Base-by-base conservation (phyloP, 2,113 vertebrate genomes). In the Proteles cristata region DNA sequence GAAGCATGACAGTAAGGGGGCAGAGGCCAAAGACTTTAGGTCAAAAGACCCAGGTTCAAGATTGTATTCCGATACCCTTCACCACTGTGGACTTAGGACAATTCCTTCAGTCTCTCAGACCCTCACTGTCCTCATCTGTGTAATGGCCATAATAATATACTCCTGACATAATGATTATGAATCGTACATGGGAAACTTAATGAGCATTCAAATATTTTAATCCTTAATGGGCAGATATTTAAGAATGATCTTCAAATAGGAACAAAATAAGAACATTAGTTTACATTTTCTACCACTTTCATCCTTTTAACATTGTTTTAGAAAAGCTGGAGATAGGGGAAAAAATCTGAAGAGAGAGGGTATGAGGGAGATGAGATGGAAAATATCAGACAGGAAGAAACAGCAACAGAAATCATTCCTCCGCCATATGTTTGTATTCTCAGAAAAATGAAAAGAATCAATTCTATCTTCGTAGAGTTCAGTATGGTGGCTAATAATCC, bases 361-460 rank as follows among this genome's bases (percentile, higher is more conserved):
- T n/a, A n/a, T 23, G 50, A 77, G 26, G 79, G 81, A 82, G 17
- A 48, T 5, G 33, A 79, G 28, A 63, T 11, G 14, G n/a, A 92
- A 84, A 88, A 84, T 74, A 96, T 21, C 26, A 84, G 33, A 79
- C 58, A 91, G 63, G 45, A 88, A 83, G 48, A 81, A 86, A 79
- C 17, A 82, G 55, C 4, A 25, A 86, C 26, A 50, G 76, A 90
- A 74, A 74, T 39, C 65, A 79, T 79, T 93, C 58, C 35, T 61
- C 16, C 12, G 48, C 48, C 39, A 63, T 1, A 26, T 35, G 74
- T 11, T 58, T 7, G 11, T 17, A 83, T 28, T 58, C 82, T 73
- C 83, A 73, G 61, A 94, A 92, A 93, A 93, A 66, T n/a, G 43
- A 77, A 61, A 87, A 69, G 21, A 83, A 69, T 8, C 50, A 26